Percentiles rank a stretch among this genome's conserved stretches.
Conservation (phyloP, 2,888 invertebrate species). For the Lissonota sp. region DNA sequence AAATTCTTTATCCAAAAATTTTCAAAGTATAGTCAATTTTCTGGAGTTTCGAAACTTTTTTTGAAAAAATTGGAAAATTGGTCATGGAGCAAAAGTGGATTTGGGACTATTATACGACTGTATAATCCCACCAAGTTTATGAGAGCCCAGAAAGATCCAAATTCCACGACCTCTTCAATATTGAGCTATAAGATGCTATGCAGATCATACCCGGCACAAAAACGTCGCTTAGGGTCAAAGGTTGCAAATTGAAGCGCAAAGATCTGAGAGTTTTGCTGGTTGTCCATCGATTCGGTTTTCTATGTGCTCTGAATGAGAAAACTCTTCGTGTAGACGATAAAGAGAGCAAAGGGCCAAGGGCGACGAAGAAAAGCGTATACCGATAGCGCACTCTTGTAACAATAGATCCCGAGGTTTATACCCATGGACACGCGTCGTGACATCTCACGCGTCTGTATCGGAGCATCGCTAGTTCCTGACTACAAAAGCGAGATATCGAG, state of each 20-base stretch:
- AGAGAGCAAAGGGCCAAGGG: slow-evolving; percentile 33
- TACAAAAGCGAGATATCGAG: slow-evolving; percentile 42
- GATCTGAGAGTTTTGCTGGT: not conserved
- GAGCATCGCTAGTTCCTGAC: slow-evolving; percentile 24
- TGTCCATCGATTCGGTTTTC: not conserved
- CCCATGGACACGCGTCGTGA: slow-evolving; percentile 22
- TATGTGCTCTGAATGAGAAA: not conserved
- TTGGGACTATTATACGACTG: too few relatives aligned
- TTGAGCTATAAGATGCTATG: too few relatives aligned
- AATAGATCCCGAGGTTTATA: slow-evolving; percentile 40
- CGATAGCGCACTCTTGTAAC: slow-evolving; percentile 45
- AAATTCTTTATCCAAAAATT: too few relatives aligned
- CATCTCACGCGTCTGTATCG: slow-evolving; percentile 42
- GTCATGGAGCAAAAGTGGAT: too few relatives aligned
- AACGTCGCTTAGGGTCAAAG: not conserved
- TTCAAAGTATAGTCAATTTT: too few relatives aligned
- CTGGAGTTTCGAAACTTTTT: too few relatives aligned
- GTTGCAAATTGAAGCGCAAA: not conserved
- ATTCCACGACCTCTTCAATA: too few relatives aligned
- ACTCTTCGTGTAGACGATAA: not conserved
- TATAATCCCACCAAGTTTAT: too few relatives aligned
- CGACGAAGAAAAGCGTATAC: slow-evolving; percentile 29
- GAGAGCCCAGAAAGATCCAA: too few relatives aligned
- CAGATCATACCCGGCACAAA: too few relatives aligned
- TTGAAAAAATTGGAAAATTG: too few relatives aligned